Base-by-base conservation (phyloP, 1,140 invertebrate genomes). In the Maconellicoccus hirsutus region DNA sequence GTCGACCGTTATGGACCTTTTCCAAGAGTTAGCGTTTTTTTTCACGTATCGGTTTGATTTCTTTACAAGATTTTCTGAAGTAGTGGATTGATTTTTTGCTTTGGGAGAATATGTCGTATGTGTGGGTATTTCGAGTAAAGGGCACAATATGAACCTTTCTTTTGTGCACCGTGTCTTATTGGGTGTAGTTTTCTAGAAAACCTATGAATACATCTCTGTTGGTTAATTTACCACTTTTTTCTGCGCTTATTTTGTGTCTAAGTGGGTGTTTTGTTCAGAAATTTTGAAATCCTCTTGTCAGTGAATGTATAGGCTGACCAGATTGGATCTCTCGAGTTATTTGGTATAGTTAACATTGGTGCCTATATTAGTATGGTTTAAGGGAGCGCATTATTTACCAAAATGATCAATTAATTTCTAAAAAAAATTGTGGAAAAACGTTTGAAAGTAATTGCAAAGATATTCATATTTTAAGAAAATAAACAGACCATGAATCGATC, bases 41-140 rank as follows among this genome's bases (percentile, higher is more conserved):
- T 29, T 23, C 69, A 10, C 25, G 39, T 69, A 70, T 70, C 38
- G 26, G 71, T 70, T 66, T 66, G 42, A 70, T 73, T 42, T 73
- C 52, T 75, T 61, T 66, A 29, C 26, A 23, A 66, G 10, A n/a
- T 10, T 66, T 23, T 12, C 61, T 10, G 22, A 66, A 10, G 16
- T 26, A 66, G 16, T 16, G 19, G 61, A n/a, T 66, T 4, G 16
- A 23, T 66, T 66, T 66, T 23, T 23, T 66, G 2, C 25, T 6
- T 16, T 22, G 4, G 52, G n/a, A 7, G 10, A 4, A 23, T 23
- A 16, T 25, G 42, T 52, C n/a, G 3, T 33, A 12, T 52, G 42
- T 52, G 10, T 8, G n/a, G n/a, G 42, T 3, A 52, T 52, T 16
- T 3, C 2, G n/a, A 52, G n/a, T 14, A 14, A 38, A 38, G 14